Evolutionary conservation across 2,113 vertebrate species (phyloP).

Genomic region (Typhlomys cinereus): DNA sequence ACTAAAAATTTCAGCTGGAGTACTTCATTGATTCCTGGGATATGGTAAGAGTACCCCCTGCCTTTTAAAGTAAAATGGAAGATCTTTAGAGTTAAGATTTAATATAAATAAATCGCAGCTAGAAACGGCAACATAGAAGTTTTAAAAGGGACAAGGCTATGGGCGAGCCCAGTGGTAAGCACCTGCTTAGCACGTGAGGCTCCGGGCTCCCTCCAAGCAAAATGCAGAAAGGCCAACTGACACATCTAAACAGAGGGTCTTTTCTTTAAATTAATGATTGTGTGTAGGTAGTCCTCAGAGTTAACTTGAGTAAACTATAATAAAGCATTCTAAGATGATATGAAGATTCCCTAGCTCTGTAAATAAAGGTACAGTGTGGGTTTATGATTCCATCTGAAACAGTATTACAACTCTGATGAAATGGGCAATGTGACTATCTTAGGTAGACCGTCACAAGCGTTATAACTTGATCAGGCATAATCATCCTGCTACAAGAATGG

Average conservation of each 20-base stretch:
- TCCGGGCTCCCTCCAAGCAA: not conserved
- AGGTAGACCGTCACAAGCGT: not conserved
- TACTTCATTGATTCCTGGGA: not conserved
- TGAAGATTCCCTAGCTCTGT: not conserved
- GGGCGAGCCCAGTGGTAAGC: not conserved
- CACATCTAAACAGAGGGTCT: not conserved
- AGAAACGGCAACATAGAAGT: not conserved
- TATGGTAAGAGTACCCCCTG: not conserved
- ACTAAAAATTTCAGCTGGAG: not conserved
- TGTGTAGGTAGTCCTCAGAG: not conserved
- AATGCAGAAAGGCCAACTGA: not conserved
- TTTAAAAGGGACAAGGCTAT: not conserved
- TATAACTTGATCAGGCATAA: not conserved
- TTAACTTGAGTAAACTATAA: not conserved
- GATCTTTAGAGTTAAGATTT: not conserved
- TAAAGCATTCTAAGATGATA: not conserved
- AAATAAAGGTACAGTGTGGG: not conserved
- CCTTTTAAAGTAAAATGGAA: not conserved
- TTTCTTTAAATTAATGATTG: not conserved
- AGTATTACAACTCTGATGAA: not conserved
- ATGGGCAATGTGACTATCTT: not conserved
- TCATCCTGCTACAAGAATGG: no score
- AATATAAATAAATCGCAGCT: not conserved
- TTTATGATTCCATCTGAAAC: not conserved
- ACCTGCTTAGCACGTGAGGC: not conserved